phyloP scores from a whole-genome alignment of 2,797 vertebrate genomes.

The Lepus oiostolus region DNA sequence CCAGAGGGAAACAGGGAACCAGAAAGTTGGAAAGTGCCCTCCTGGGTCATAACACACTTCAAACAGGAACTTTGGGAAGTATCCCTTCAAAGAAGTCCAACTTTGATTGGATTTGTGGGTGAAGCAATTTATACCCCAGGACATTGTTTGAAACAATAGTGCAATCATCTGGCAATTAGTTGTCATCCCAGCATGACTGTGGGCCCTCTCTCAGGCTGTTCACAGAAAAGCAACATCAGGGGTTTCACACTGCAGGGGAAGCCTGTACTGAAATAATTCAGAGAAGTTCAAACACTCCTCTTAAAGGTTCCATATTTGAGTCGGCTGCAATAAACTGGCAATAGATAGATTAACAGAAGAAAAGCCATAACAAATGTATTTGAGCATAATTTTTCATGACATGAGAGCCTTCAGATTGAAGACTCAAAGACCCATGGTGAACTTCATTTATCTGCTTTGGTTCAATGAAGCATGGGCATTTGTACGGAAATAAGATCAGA shows the following conservation, averaged over 20 bases:
- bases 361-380: not conserved
- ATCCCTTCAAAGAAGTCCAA: not conserved
- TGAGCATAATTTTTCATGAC: not conserved
- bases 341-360: not conserved
- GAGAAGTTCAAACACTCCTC: not conserved
- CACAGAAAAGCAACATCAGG: not conserved
- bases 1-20: not conserved
- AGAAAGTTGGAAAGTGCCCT: not conserved
- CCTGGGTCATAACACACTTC: not conserved
- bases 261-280: slow-evolving; percentile 7
- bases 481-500: not conserved
- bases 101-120: not conserved
- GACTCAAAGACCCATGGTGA: not conserved
- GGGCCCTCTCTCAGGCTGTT: not conserved
- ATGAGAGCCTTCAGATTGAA: not conserved
- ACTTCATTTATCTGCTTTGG: not conserved
- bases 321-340: not conserved
- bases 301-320: not conserved
- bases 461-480: not conserved
- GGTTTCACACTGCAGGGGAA: not conserved
- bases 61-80: not conserved
- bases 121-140: not conserved
- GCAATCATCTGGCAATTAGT: not conserved
- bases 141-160: not conserved
- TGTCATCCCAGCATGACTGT: not conserved